Evolutionary conservation across 2,797 vertebrate species (phyloP).

Genomic region (Spinus olivaceus): DNA sequence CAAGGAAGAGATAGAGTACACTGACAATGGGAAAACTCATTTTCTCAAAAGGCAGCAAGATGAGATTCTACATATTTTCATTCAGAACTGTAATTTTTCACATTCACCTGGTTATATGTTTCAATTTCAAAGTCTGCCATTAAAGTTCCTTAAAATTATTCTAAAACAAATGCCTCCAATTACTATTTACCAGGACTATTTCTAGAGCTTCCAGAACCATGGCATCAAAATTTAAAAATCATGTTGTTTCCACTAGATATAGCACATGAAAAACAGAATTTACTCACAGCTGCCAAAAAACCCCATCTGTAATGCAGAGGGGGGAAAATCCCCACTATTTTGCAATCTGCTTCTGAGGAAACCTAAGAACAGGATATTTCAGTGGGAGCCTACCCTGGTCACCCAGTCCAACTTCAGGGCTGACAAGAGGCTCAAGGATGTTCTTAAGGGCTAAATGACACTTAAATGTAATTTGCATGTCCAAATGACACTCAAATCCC

Average conservation of each 20-base stretch:
- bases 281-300: not conserved
- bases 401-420: not conserved
- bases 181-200: not conserved
- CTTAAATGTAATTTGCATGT: not conserved
- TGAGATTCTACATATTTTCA: not conserved
- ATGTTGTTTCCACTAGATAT: not conserved
- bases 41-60: not conserved
- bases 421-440: not conserved
- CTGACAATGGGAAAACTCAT: not conserved
- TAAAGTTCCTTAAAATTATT: not conserved
- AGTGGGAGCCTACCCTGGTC: not conserved
- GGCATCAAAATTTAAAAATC: not conserved
- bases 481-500: not conserved
- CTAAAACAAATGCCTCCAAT: not conserved
- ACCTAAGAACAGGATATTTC: not conserved
- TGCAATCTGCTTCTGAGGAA: not conserved
- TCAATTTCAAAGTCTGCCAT: not conserved
- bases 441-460: not conserved
- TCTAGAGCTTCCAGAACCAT: not conserved
- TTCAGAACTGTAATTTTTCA: not conserved
- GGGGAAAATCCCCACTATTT: not conserved
- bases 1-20: not conserved
- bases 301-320: not conserved
- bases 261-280: not conserved
- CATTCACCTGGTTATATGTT: not conserved